These are phyloP conservation scores for Galaxea fascicularis DNA, from an alignment of 92 coral and sea anemone genomes.

Conservation along the genomic window DNA sequence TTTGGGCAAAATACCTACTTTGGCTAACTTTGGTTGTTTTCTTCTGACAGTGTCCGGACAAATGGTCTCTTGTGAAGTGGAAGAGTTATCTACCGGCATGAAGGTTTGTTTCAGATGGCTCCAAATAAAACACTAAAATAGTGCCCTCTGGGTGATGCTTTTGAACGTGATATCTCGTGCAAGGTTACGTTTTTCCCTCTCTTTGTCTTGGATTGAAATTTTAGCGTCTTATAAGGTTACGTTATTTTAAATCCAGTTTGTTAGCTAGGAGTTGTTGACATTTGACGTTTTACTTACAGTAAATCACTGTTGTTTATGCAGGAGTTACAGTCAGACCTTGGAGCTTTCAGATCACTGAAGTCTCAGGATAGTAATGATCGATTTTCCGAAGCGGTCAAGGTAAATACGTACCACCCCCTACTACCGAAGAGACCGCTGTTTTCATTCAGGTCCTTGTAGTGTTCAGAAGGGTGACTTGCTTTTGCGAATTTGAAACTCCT, in stretches of 20 bases:
- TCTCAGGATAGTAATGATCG: slow-evolving; percentile 86
- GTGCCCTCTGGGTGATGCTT: too few species aligned
- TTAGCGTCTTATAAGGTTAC: too few species aligned
- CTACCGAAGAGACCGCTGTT: neutral
- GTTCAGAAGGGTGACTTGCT: neutral
- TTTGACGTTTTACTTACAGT: too few species aligned
- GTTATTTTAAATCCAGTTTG: too few species aligned
- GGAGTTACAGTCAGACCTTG: slow-evolving; percentile 84
- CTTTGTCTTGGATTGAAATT: too few species aligned
- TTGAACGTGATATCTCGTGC: neutral
- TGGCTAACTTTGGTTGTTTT: neutral
- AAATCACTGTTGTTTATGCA: slow-evolving; percentile 5
- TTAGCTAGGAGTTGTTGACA: too few species aligned
- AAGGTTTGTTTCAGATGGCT: slow-evolving; percentile 60
- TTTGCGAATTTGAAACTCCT: too few species aligned
- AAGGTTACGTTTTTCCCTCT: neutral
- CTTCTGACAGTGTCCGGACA: slow-evolving; percentile 86
- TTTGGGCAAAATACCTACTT: neutral
- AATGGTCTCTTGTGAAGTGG: slow-evolving; percentile 91
- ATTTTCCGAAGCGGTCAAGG: slow-evolving; percentile 92
- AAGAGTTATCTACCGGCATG: slow-evolving; percentile 90
- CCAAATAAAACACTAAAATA: too few species aligned
- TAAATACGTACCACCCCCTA: slow-evolving; percentile 15
- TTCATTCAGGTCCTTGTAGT: neutral
- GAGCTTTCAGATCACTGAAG: slow-evolving; percentile 78